A percentile compares a stretch with the other conserved stretches of the same genome.
phyloP scores from a whole-genome alignment of 2,888 invertebrate species.

The Chouioia cunea region DNA sequence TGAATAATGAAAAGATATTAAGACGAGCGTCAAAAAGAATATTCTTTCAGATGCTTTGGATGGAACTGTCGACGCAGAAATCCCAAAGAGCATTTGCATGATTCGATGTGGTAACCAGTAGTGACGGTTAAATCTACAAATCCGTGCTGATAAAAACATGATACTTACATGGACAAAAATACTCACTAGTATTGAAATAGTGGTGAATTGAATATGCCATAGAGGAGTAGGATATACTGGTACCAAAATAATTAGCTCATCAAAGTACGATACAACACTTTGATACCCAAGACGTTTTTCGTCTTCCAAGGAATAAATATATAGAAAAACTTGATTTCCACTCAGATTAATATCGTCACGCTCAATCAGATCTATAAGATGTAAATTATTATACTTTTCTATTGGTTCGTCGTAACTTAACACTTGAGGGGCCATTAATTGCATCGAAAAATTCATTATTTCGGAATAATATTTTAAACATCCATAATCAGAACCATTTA shows the following conservation, averaged over 20 bases:
- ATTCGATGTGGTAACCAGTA: conserved; percentile 44
- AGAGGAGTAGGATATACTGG: conserved; percentile 27
- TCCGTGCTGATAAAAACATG: conserved; percentile 23
- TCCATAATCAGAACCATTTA: conserved; percentile 27
- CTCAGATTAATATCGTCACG: conserved; percentile 12
- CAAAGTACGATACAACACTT: conserved; percentile 7
- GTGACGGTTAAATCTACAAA: conserved; percentile 30
- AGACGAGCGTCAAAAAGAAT: neutral
- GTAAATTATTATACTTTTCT: neutral
- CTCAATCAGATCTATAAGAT: conserved; percentile 10
- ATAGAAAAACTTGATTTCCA: conserved; percentile 23
- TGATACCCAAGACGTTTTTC: neutral
- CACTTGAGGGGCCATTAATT: conserved; percentile 1
- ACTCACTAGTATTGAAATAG: neutral
- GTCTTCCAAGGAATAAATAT: neutral
- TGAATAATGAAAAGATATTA: conserved; percentile 28
- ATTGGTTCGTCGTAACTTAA: conserved; percentile 12
- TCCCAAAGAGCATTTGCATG: conserved; percentile 34
- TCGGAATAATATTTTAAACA: neutral
- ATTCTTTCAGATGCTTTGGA: conserved; percentile 16
- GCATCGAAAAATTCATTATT: conserved; percentile 17
- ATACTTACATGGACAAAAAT: neutral
- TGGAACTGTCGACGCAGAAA: conserved; percentile 6
- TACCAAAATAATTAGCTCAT: conserved; percentile 38
- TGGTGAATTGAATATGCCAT: neutral